These are phyloP conservation scores for Pristionchus fissidentatus DNA, from an alignment of 2,888 invertebrate genomes.

Conservation along the genomic window DNA sequence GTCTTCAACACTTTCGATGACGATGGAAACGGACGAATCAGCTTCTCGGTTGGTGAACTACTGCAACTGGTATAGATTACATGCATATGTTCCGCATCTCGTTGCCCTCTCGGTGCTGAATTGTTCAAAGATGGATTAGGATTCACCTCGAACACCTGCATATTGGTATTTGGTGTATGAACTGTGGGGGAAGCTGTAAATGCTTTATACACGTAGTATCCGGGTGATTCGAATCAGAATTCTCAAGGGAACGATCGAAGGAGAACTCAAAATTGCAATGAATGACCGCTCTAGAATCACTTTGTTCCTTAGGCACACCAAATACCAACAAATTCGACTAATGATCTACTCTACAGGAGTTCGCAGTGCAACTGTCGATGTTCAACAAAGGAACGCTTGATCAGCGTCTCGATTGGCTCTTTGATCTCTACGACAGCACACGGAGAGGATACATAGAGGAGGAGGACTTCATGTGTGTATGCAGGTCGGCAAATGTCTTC, in stretches of 20 bases:
- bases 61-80: background rate
- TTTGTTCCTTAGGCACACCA: background rate
- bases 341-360: slow-evolving; percentile 50
- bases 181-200: too few species aligned
- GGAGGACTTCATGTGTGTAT: slow-evolving; percentile 53
- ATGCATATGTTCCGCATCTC: background rate
- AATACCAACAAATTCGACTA: background rate
- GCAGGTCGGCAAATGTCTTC: background rate
- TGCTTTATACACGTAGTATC: too few species aligned
- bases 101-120: too few species aligned
- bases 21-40: slow-evolving; percentile 54
- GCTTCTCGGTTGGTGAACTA: slow-evolving; percentile 53
- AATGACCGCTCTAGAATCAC: background rate
- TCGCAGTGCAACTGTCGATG: slow-evolving; percentile 52
- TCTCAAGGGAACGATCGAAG: too few species aligned
- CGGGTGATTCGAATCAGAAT: background rate
- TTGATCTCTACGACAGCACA: slow-evolving; percentile 52
- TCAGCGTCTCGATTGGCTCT: slow-evolving; percentile 55
- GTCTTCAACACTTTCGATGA: slow-evolving; percentile 56
- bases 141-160: too few species aligned
- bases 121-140: too few species aligned
- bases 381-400: slow-evolving; percentile 54
- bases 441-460: slow-evolving; percentile 52
- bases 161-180: too few species aligned
- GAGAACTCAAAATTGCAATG: too few species aligned